Evolutionary conservation across 2,113 vertebrate genomes (phyloP), one percentile per base, ranked within the genome.

Genomic region (Onychorhynchus coronatus): DNA sequence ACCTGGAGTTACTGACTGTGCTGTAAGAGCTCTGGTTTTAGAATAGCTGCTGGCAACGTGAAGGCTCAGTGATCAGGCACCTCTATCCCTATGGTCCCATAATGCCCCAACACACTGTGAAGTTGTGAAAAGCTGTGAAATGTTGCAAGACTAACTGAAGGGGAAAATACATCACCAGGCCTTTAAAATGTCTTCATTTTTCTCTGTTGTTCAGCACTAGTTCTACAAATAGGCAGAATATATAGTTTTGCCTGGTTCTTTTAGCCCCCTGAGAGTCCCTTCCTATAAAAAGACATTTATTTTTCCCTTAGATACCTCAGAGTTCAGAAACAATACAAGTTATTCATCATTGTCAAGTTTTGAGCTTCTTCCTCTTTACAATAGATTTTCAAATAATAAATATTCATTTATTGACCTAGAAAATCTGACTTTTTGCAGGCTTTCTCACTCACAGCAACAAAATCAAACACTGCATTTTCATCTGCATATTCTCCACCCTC

Each of bases 381-480:
- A 74, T 3, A 70, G 50, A 73, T 80, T 92, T 94, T 59, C 33
- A 67, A 83, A 88, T 79, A 78, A 53, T 84, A 94, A 83, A 88
- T 93, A 97, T 88, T 93, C 68, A 92, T 95, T 84, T 88, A 59
- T 53, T 86, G 80, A 95, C 88, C 88, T 80, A 90, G 67, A 91
- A 96, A 94, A 80, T 74, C 18, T 63, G 55, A 75, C 24, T 53
- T 92, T 89, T 74, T 82, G 20, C 11, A 86, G 18, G 18, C 30
- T 84, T 79, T 84, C 49, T 89, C 49, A 74, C 47, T 94, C 52
- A 35, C 4, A 4, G 50, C 55, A 86, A 81, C 15, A 80, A 27
- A 93, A 58, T 61, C 50, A 90, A 91, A 89, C 49, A 76, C 21
- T 41, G 41, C 30, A 62, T 83, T 93, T 92, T 83, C 6, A 63